Percentiles rank a stretch among this genome's conserved stretches.
phyloP scores from a whole-genome alignment of 2,888 invertebrate species.

The Nomada fabriciana region DNA sequence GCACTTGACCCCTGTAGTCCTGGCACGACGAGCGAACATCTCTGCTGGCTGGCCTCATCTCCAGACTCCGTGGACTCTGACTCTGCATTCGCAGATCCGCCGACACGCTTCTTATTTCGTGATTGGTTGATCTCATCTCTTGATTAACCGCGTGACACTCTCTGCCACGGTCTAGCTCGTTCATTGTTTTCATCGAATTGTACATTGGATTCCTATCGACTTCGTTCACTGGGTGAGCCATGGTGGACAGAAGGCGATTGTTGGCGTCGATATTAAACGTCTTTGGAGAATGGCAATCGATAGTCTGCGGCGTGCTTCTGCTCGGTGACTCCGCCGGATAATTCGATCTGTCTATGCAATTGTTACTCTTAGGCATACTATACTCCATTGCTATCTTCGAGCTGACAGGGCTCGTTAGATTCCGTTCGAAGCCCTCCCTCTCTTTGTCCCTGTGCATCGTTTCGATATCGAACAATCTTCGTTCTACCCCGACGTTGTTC shows the following conservation, averaged over 20 bases:
- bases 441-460: conserved; percentile 72
- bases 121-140: conserved; percentile 67
- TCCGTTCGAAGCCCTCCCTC: conserved; percentile 65
- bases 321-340: conserved; percentile 66
- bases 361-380: conserved; percentile 50
- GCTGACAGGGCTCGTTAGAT: conserved; percentile 44
- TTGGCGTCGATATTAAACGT: conserved; percentile 62
- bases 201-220: conserved; percentile 70
- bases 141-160: conserved; percentile 57
- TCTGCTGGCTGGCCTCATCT: conserved; percentile 70
- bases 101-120: conserved; percentile 58
- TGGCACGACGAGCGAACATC: conserved; percentile 55
- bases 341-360: conserved; percentile 63
- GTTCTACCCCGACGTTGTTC: conserved; percentile 68
- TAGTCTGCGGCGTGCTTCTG: conserved; percentile 47
- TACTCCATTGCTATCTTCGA: conserved; percentile 64
- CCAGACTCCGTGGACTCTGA: conserved; percentile 67
- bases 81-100: conserved; percentile 69
- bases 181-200: conserved; percentile 70
- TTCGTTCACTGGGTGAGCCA: conserved; percentile 67
- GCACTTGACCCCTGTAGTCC: conserved; percentile 63
- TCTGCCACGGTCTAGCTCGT: conserved; percentile 68
- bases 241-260: conserved; percentile 54
- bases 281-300: conserved; percentile 71
- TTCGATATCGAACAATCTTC: conserved; percentile 74